Percentiles rank a stretch among this genome's conserved stretches.
Evolutionary conservation across 2,888 invertebrate species (phyloP).

Genomic region (Salticus scenicus): DNA sequence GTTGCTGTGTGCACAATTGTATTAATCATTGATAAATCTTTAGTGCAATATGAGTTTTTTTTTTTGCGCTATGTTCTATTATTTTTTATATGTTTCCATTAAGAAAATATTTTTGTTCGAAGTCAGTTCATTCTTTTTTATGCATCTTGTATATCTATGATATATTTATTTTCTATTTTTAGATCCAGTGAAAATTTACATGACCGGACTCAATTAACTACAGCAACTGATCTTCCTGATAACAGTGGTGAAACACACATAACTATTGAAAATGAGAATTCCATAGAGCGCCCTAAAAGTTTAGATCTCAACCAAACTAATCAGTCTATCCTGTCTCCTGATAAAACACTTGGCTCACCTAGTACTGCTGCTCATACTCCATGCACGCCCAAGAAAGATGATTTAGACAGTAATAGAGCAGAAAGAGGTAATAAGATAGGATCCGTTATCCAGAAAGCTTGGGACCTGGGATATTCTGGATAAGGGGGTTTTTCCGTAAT

Average conservation of each 20-base stretch:
- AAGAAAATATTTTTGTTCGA: too few species aligned
- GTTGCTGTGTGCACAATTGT: too few species aligned
- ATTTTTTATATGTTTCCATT: too few species aligned
- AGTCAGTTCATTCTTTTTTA: too few species aligned
- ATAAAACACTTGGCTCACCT: neutral
- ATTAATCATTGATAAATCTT: too few species aligned
- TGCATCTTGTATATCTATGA: too few species aligned
- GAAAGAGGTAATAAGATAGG: constrained; percentile 45
- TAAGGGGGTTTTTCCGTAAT: too few species aligned
- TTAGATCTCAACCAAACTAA: constrained; percentile 30
- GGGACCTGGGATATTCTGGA: too few species aligned
- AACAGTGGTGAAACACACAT: constrained; percentile 55
- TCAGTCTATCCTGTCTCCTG: neutral
- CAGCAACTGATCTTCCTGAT: constrained; percentile 47
- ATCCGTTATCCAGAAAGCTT: too few species aligned
- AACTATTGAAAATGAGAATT: constrained; percentile 50
- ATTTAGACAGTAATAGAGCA: constrained; percentile 56
- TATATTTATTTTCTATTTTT: too few species aligned
- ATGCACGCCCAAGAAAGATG: constrained; percentile 39
- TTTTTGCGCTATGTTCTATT: too few species aligned
- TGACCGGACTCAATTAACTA: constrained; percentile 49
- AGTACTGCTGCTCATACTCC: constrained; percentile 38
- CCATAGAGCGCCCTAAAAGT: constrained; percentile 34
- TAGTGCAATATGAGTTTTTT: too few species aligned
- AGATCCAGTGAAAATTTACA: constrained; percentile 56